Evolutionary conservation across 2,113 vertebrate species (phyloP), one percentile per base, ranked within the genome.

Genomic region (Myotis brandtii): DNA sequence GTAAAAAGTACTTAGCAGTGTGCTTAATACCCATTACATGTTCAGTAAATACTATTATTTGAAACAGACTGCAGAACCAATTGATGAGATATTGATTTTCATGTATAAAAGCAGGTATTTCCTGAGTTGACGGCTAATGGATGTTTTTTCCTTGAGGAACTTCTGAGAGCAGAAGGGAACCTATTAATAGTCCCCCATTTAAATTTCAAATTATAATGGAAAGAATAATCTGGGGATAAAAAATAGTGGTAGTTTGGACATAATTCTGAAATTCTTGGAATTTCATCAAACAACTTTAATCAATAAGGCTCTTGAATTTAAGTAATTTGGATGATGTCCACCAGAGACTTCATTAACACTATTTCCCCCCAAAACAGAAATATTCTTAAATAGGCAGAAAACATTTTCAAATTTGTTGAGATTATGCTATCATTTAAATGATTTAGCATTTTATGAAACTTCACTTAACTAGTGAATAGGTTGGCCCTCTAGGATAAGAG

Each of bases 381-480:
- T 75, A 62, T 52, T 77, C 34, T 90, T 90, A 86, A 92, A 40
- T 46, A 80, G 27, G 20, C 32, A 86, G 76, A 87, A 94, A 94
- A 81, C 4, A 50, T 59, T 70, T 73, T 83, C 76, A 48, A 85
- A 87, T 86, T 86, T 96, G 30, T n/a, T 85, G 59, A 80, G 5
- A 80, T 90, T 86, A 69, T 75, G 10, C 17, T 67, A 56, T 86
- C 77, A 87, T 90, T 89, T 85, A 85, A 84, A 70, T 43, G 3
- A 93, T 70, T 73, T 89, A 86, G 34, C 48, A 92, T 92, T 76
- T 96, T 87, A 66, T 88, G n/a, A 95, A 96, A 91, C 70, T 37
- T 17, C 17, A 32, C 34, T 79, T 94, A 91, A 81, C 30, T 81
- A 69, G 3, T 69, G n/a, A 69, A 20, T 34, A 34, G 17, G 17